phyloP scores from a whole-genome alignment of 2,113 vertebrate species.

The Cervus canadensis region DNA sequence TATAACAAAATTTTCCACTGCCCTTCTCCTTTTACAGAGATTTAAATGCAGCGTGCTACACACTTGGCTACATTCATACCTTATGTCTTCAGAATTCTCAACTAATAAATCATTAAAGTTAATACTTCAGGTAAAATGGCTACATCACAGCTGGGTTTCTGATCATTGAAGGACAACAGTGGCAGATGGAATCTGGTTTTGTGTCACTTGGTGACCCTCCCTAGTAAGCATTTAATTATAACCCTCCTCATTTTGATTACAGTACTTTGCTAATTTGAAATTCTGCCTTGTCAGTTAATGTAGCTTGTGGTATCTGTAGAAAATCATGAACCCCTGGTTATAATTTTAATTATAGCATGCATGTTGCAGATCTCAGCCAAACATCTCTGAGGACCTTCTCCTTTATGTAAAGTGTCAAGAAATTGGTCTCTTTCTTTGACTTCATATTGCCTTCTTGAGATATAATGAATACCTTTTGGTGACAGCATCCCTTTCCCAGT shows the following conservation, averaged over 20 bases:
- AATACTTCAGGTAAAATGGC: background rate
- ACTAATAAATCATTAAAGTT: background rate
- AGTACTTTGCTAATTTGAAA: constrained; percentile 42
- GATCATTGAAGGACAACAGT: background rate
- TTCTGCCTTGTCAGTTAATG: constrained; percentile 39
- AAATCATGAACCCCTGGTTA: background rate
- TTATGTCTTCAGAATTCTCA: background rate
- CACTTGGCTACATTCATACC: background rate
- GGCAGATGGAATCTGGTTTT: background rate
- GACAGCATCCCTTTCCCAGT: background rate
- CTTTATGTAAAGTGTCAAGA: constrained; percentile 29
- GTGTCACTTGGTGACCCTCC: constrained; percentile 7
- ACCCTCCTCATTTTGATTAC: background rate
- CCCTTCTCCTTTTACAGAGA: background rate
- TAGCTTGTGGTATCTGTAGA: background rate
- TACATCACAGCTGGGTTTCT: background rate
- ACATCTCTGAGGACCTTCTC: background rate
- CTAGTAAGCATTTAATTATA: constrained; percentile 32
- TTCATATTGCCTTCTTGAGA: constrained; percentile 21
- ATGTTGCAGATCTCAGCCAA: background rate
- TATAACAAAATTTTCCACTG: background rate
- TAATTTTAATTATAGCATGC: constrained; percentile 40
- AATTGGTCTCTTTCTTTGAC: constrained; percentile 5
- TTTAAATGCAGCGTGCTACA: background rate
- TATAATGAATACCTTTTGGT: constrained; percentile 37